Base-by-base conservation (phyloP, 2,113 vertebrate genomes). In the Cardinalis cardinalis region DNA sequence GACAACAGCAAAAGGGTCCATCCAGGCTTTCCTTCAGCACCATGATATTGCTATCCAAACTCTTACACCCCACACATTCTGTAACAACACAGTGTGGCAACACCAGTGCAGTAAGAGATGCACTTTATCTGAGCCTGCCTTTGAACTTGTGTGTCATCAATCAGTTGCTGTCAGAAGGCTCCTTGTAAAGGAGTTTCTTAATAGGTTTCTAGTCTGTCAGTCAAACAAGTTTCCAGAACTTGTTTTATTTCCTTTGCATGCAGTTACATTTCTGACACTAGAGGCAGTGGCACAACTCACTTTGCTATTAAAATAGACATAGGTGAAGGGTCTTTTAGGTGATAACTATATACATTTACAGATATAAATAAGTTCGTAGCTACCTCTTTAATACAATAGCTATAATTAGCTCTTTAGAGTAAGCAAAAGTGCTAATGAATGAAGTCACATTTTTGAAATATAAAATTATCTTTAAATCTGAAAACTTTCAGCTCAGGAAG, bases 21-120 rank as follows among this genome's bases (percentile, higher is more conserved):
- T 98, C 97, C 98, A 98, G 98, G 97, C 98, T 98, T 98, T 98
- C 98, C 95, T 98, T 98, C 98, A 94, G 95, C 91, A 95, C 88
- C 79, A 71, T 73, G 81, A 92, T 91, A 95, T 58, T 72, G 72
- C 94, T 96, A 72, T 75, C 91, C 96, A 96, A 95, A 90, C 46
- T 82, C 92, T 85, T 79, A 82, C 46, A 82, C n/a, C 92, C 72
- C 72, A 80, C 70, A 23, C 28, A 17, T 18, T 88, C 84, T 72
- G 80, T 64, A 87, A 72, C 65, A 87, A 23, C 55, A 20, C 58
- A 24, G 34, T 46, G 83, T 95, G 84, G 93, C 64, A 94, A 87
- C 87, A 71, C n/a, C 85, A 81, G 56, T 20, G 72, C 48, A 69
- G 36, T 6, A 56, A 21, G 58, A 93, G 41, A 70, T 78, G 60